Base-by-base conservation (phyloP, 2,888 invertebrate species). In the Pseudeuparius sepicola region DNA sequence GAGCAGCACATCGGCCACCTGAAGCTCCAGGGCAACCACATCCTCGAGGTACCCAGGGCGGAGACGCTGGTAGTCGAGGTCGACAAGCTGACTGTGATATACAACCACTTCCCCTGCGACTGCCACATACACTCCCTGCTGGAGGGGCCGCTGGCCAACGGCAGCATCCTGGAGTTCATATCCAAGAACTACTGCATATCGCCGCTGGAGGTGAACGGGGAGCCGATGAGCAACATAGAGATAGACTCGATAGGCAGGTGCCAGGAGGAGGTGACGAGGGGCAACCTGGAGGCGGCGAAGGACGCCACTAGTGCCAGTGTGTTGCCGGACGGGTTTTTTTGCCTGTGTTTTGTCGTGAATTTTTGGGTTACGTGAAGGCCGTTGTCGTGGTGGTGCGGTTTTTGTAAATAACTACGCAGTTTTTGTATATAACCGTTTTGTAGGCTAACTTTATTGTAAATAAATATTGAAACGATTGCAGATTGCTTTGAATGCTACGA, bases 51-150 rank as follows among this genome's bases (percentile, higher is more conserved):
- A 1, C 87, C 87, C 35, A 61, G 68, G 46, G 63, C 71, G 2
- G 78, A 75, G 45, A 69, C 75, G 20, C 71, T 87, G 34, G 66
- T 75, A n/a, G 65, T 80, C 28, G 73, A 72, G n/a, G 82, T 85
- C 31, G 77, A 77, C 41, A 72, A 71, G 47, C 62, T 87, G 40
- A 73, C 77, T 52, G 77, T 85, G 51, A 66, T 75, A 37, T 75
- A 77, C 30, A 89, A 89, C 60, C 86, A 86, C 55, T 78, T 88
- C 56, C 87, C 87, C 2, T 89, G 88, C 59, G 86, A 87, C 61
- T 89, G 88, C 54, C 85, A 84, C 48, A 71, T 81, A 30, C 81
- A 82, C 52, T 76, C 81, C 37, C 71, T 88, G 17, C 65, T 86
- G 34, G 75, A 77, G 36, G 82, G 83, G 42, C 80, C 85, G 20